Evolutionary conservation across 2,888 invertebrate species (phyloP), one percentile per base, ranked within the genome.

Genomic region (Cybosia mesomella): DNA sequence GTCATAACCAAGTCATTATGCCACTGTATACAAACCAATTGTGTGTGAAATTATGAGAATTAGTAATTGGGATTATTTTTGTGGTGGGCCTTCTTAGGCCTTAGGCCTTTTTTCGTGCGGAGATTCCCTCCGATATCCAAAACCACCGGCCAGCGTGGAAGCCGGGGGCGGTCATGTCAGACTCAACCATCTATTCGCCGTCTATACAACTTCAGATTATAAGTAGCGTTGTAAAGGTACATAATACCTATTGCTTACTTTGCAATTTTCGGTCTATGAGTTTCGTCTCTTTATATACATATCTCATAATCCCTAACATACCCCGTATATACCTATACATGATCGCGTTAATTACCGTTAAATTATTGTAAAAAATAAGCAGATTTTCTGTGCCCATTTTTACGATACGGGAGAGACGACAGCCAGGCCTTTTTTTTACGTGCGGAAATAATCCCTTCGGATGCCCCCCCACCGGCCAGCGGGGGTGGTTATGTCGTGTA

Each of bases 371-470:
- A n/a, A n/a, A 7, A 49, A 63, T 67, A 63, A 67, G 67, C 28
- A 61, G 57, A 57, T 62, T 63, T 58, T 24, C 58, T n/a, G 24
- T 49, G 57, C 21, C 32, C 24, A n/a, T 62, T 62, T 67, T 66
- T 67, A 57, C 32, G 34, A 58, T 36, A 67, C 24, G 28, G 15
- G n/a, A 55, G n/a, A 66, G 11, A 54, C 54, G 66, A 54, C 65
- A 53, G 18, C 22, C 18, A 22, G 39, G 15, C 18, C 59, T 28
- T n/a, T n/a, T n/a, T n/a, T n/a, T n/a, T n/a, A n/a, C n/a, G n/a
- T n/a, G n/a, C n/a, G n/a, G n/a, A n/a, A n/a, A n/a, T n/a, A n/a
- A n/a, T n/a, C n/a, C n/a, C n/a, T n/a, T n/a, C n/a, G n/a, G n/a
- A n/a, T n/a, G n/a, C n/a, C n/a, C n/a, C n/a, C n/a, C n/a, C n/a